These are phyloP conservation scores for Plusia festucae DNA, from an alignment of 2,888 invertebrate genomes.

Conservation along the genomic window DNA sequence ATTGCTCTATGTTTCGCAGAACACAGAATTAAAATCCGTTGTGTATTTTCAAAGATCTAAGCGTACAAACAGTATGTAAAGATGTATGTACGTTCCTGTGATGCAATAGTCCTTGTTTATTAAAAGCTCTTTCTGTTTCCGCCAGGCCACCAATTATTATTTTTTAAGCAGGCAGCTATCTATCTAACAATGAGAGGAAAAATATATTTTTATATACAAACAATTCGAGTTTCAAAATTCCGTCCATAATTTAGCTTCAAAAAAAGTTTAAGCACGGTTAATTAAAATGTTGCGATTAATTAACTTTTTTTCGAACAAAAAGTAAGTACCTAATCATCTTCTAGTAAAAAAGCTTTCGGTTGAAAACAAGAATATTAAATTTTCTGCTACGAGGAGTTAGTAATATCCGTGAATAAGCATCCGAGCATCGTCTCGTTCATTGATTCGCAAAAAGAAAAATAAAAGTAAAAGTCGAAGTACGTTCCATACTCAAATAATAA, in stretches of 20 bases:
- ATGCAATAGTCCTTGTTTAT: too few species aligned
- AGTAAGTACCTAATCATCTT: constrained; percentile 17
- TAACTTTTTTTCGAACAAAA: constrained; percentile 36
- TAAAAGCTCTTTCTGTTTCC: background rate
- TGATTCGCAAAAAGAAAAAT: background rate
- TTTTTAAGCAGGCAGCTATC: background rate
- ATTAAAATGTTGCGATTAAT: constrained; percentile 56
- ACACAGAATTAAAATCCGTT: too few species aligned
- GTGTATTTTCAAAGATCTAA: too few species aligned
- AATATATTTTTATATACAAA: constrained; percentile 17
- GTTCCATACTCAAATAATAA: background rate
- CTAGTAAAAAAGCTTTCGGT: constrained; percentile 3
- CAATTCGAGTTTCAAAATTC: constrained; percentile 30
- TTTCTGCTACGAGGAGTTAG: background rate
- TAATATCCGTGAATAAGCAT: background rate
- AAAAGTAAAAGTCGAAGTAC: background rate
- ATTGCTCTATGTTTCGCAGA: too few species aligned
- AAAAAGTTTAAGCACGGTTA: constrained; percentile 36
- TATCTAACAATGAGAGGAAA: background rate
- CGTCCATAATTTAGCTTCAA: constrained; percentile 33
- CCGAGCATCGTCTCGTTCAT: background rate
- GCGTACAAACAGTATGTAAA: too few species aligned
- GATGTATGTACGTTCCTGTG: too few species aligned
- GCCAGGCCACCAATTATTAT: background rate
- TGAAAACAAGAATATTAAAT: background rate